Base-by-base conservation (phyloP, 2,797 vertebrate genomes). In the Cossypha heuglini region DNA sequence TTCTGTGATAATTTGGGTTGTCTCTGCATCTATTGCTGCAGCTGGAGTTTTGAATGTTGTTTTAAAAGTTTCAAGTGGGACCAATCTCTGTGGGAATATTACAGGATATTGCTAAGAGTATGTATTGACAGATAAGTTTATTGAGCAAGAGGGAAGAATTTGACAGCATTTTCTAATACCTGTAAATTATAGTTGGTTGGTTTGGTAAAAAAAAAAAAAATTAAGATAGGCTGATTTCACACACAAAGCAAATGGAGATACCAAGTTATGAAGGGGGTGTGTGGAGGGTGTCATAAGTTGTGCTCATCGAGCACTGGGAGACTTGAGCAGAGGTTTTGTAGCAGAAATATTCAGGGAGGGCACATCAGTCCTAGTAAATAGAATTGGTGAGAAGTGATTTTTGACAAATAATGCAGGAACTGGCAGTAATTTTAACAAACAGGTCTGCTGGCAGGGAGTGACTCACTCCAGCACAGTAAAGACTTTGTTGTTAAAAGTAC, bases 371-470 rank as follows among this genome's bases (percentile, higher is more conserved):
- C 88, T 71, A 15, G 35, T 37, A 82, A 86, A 76, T 19, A 52
- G 72, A 89, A 86, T 24, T 74, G 68, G 37, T 61, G 38, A 86
- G 64, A 74, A 90, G 46, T 61, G 52, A 18, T 42, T 86, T 87
- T 91, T 89, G 88, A 92, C 12, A 1, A 90, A 85, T 59, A 94
- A 63, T 33, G 45, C 68, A 64, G 91, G 45, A 93, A 86, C 35
- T 57, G 42, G 38, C 37, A 83, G 78, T 37, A 45, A 69, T 83
- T 91, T 82, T 84, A 84, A 82, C 24, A 5, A 90, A 82, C 26
- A n/a, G 57, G 46, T 88, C 71, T 77, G 63, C 71, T 76, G 61
- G 31, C 35, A 29, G 68, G 64, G 25, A 61, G 72, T 83, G 85
- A 86, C 68, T 94, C 48, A 59, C 40, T 73, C 29, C 75, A 75